Conservation (phyloP, 2,888 invertebrate species). For the Drosophila pseudotakahashii region DNA sequence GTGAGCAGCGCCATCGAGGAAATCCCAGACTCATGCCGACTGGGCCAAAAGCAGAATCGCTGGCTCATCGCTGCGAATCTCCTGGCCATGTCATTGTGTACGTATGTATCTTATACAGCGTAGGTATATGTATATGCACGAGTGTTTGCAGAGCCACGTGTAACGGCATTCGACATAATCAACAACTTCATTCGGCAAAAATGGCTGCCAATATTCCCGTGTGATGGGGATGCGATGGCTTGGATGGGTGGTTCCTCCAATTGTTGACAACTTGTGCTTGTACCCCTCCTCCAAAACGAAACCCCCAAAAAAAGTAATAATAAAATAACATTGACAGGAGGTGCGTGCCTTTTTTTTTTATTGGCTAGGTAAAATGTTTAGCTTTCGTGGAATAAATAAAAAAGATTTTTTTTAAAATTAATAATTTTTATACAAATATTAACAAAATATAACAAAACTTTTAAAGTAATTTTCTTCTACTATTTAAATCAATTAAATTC, state of each 20-base stretch:
- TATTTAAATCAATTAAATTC: no score
- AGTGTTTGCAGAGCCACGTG: constrained; percentile 48
- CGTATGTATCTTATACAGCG: neutral
- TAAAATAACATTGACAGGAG: constrained; percentile 57
- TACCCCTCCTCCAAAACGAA: constrained; percentile 1
- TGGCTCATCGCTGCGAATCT: constrained; percentile 56
- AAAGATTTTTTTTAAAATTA: neutral
- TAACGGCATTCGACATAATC: constrained; percentile 55
- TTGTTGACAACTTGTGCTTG: constrained; percentile 66
- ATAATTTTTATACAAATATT: no score
- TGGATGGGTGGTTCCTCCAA: constrained; percentile 40
- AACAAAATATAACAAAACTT: no score
- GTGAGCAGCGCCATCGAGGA: constrained; percentile 37
- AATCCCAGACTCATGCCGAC: constrained; percentile 59
- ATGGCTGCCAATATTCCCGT: constrained; percentile 40
- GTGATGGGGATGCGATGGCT: neutral
- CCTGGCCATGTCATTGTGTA: constrained; percentile 55
- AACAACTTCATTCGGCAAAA: constrained; percentile 71
- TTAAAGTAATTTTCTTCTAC: no score
- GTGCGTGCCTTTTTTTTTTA: constrained; percentile 35
- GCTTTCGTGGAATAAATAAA: no score
- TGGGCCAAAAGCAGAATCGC: constrained; percentile 41
- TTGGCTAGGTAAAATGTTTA: no score
- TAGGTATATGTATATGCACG: neutral
- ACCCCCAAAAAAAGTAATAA: constrained; percentile 51